A percentile compares a stretch with the other conserved stretches of the same genome.
Evolutionary conservation across 2,888 invertebrate genomes (phyloP).

Genomic region (Psylliodes chrysocephalus): DNA sequence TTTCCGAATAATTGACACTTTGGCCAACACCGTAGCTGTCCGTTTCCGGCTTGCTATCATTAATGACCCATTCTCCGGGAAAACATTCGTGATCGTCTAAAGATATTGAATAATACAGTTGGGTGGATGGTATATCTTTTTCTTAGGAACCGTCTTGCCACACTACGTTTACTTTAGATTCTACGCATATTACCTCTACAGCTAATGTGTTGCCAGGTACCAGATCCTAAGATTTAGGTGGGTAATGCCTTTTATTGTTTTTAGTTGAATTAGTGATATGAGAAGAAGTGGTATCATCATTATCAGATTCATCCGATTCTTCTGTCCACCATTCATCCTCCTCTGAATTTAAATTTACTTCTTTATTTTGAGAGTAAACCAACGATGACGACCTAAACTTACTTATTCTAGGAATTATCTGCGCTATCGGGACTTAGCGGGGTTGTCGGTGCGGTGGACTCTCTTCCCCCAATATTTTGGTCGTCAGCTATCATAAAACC

Average conservation of each 20-base stretch:
- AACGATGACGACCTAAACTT: slow-evolving; percentile 47
- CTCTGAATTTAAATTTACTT: slow-evolving; percentile 35
- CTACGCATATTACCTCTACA: too few species aligned
- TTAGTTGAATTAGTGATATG: too few species aligned
- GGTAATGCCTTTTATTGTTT: too few species aligned
- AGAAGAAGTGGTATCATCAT: slow-evolving; percentile 56
- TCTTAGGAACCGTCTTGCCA: slow-evolving; percentile 88
- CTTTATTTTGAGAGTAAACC: slow-evolving; percentile 36
- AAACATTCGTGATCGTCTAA: slow-evolving; percentile 95
- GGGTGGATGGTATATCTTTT: slow-evolving; percentile 85
- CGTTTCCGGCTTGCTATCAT: slow-evolving; percentile 69
- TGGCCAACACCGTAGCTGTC: slow-evolving; percentile 90
- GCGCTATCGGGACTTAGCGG: too few species aligned
- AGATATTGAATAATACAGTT: slow-evolving; percentile 92
- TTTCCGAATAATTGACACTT: slow-evolving; percentile 87
- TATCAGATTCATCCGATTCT: slow-evolving; percentile 57
- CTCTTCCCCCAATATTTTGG: too few species aligned
- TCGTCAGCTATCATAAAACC: too few species aligned
- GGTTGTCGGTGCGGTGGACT: too few species aligned
- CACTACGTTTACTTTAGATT: slow-evolving; percentile 60
- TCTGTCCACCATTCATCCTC: slow-evolving; percentile 63
- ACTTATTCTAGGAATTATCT: slow-evolving; percentile 43
- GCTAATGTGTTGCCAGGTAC: too few species aligned
- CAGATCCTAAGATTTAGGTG: too few species aligned
- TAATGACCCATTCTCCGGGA: slow-evolving; percentile 93